Evolutionary conservation across 2,888 invertebrate genomes (phyloP).

Genomic region (Tinea pellionella): DNA sequence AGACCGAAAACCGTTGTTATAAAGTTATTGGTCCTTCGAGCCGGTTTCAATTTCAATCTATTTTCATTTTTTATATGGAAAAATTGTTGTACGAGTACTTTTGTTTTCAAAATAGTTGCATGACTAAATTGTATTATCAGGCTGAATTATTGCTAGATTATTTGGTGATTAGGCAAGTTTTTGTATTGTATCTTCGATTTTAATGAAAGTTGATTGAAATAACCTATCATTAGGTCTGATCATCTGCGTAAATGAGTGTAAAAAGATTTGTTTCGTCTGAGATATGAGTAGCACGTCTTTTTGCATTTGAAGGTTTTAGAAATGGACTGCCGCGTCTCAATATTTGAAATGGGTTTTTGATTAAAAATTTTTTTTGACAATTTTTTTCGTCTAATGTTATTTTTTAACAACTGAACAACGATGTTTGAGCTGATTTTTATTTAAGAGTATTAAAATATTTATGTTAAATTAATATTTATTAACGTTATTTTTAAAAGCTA

Average conservation of each 20-base stretch:
- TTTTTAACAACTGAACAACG: neutral
- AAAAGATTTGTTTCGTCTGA: neutral
- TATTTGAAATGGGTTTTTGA: neutral
- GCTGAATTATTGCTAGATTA: too few relatives aligned
- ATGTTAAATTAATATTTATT: conserved; percentile 8
- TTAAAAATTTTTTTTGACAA: neutral
- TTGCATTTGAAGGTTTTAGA: neutral
- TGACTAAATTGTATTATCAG: too few relatives aligned
- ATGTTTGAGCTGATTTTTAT: conserved; percentile 2
- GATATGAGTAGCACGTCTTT: neutral
- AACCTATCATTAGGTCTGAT: neutral
- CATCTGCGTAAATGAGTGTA: neutral
- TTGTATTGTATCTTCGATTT: neutral
- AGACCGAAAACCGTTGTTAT: neutral
- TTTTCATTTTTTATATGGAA: too few relatives aligned
- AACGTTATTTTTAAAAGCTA: conserved; percentile 19
- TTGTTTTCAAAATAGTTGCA: too few relatives aligned
- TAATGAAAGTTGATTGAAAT: neutral
- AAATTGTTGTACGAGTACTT: too few relatives aligned
- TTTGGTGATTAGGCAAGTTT: too few relatives aligned
- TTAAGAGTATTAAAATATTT: neutral
- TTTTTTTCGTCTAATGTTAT: neutral
- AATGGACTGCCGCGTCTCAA: neutral
- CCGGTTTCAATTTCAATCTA: too few relatives aligned
- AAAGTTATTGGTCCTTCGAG: too few relatives aligned